Evolutionary conservation across 1,140 invertebrate genomes (phyloP), one percentile per base, ranked within the genome.

Genomic region (Protaetia brevitarsis): DNA sequence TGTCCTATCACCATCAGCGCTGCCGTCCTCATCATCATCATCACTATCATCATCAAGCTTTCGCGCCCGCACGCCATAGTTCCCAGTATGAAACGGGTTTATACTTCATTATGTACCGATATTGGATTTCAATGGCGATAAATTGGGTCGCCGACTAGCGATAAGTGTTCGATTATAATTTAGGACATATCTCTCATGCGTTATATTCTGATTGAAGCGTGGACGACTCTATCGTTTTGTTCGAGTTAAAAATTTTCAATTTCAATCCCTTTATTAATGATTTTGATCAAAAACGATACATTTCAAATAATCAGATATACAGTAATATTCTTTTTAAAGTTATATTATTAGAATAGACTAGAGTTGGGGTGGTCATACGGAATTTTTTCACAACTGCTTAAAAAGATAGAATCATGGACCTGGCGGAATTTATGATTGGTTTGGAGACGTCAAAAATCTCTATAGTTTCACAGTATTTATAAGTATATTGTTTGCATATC

Each of bases 81-180:
- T 13, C 16, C 57, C n/a, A 28, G 30, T 31, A 59, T 28, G 30
- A 27, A 29, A 59, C 57, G 29, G 41, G 21, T 37, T n/a, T 29
- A 23, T 59, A 29, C 57, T 13, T 59, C 57, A 59, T 59, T 59
- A 59, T 59, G 26, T 31, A 51, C 19, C 41, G 41, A 51, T 51
- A 51, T 51, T 51, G 19, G 41, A 51, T 51, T 51, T 51, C 41
- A 51, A 51, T 51, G 21, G 41, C 26, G 41, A 23, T 51, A 51
- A 51, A 51, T 51, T 51, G 41, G 41, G 41, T 51, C 41, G 41
- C 7, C 41, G 41, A 11, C 11, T 23, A 13, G 1, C n/a, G 26
- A 29, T 59, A 59, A 29, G 23, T 59, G 57, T 29, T 59, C 57
- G 57, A 59, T 59, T 59, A 29, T 31, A 59, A 59, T 59, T 51